Base-by-base conservation (phyloP, 2,888 invertebrate genomes). In the Athalia cordata region DNA sequence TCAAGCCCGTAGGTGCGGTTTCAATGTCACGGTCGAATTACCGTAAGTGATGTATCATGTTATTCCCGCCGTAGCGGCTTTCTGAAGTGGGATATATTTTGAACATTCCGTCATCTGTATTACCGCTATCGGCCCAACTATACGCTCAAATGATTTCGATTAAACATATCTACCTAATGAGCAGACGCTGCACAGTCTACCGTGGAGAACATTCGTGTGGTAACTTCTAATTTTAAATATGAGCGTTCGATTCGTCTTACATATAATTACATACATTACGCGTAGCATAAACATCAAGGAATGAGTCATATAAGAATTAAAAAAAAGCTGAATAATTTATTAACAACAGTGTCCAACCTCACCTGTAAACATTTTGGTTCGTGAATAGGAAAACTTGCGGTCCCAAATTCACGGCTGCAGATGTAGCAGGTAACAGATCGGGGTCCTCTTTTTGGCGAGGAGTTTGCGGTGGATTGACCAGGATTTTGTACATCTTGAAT, bases 331-430 rank as follows among this genome's bases (percentile, higher is more conserved):
- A 7, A 0, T 6, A 9, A n/a, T 55, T 55, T n/a, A 55, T 3
- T 61, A 15, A 55, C 55, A 55, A 13, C 4, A 13, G 6, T 11
- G 8, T 61, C 5, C 8, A 62, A 11, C 15, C 72, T 87, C 87
- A 93, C 93, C 91, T 93, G 90, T 81, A 93, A 86, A 86, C 94
- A 95, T 84, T 93, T 93, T 0, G 94, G 94, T 86, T 94, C 94
- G 85, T 95, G 94, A 80, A 94, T 92, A 5, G 92, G 91, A 80
- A 94, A 92, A 13, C 94, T 94, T 65, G 93, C 93, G 4, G 93
- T 92, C 5, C 94, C 94, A 86, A 94, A 94, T 85, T 94, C 93
- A 77, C 94, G 90, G 4, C 93, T 93, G 86, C 94, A 94, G 76
- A 94, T 91, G 85, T 94, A 94, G 84, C 94, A 94, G 55, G 92